Base-by-base conservation (phyloP, 2,113 vertebrate genomes). In the Campylomormyrus numenius region DNA sequence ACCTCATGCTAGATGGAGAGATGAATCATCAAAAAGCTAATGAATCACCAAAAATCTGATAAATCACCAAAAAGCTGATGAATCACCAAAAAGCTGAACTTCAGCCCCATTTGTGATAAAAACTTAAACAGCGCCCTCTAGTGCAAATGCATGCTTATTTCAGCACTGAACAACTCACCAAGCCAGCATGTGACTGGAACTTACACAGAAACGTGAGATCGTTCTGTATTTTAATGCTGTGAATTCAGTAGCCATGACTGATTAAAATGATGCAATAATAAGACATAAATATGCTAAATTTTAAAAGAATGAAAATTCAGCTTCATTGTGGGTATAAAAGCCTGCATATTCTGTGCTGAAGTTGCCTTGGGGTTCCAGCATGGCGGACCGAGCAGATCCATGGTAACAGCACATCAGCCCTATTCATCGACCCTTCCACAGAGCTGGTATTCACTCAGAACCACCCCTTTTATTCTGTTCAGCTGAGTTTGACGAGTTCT, bases 391-490 rank as follows among this genome's bases (percentile, higher is more conserved):
- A 66, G 48, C 45, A 35, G 45, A 74, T 80, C 86, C 90, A 88
- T 53, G 90, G 85, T 66, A 80, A 88, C 86, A 90, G 52, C 70
- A 83, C 66, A 88, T 80, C 89, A 88, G 62, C 4, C 66, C 85
- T 27, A 77, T 87, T 70, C 85, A 70, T 19, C 11, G 2, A n/a
- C 46, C n/a, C 17, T 52, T 52, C 35, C 86, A 90, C 70, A 90
- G 86, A 87, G 86, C 86, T 88, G 21, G 85, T 87, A 88, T 90
- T 90, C 90, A 90, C 66, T 88, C 62, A 53, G 85, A 48, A 52
- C 62, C 86, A 7, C 85, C 86, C 66, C 31, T 90, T 90, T 88
- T 31, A 74, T 46, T 49, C 66, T 88, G 85, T 88, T 89, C 89
- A 85, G 83, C 80, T 45, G 83, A 89, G 52, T 89, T 53, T 45